Conservation (phyloP, 2,888 invertebrate species). For the Phyllotreta cruciferae region DNA sequence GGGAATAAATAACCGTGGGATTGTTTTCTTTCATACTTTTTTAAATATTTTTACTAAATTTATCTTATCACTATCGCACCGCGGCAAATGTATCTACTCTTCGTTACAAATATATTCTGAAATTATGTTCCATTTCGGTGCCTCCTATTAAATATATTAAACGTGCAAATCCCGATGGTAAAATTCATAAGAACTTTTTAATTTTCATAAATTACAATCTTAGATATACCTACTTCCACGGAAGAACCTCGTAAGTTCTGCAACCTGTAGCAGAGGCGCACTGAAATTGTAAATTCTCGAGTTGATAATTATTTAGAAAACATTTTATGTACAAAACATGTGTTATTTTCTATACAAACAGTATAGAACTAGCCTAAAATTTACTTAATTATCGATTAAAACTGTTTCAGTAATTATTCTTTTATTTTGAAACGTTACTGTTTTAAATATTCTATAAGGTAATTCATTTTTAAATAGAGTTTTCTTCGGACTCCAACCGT, state of each 20-base stretch:
- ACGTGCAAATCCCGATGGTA: slow-evolving; percentile 6
- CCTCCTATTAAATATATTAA: slow-evolving; percentile 2
- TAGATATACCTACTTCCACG: slow-evolving; percentile 1
- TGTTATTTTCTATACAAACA: neutral
- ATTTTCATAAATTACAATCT: slow-evolving; percentile 22
- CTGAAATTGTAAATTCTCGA: neutral
- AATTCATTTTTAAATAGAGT: slow-evolving; percentile 30
- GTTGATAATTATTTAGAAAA: neutral
- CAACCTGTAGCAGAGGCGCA: neutral
- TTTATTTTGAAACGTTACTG: neutral
- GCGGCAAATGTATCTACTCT: no score
- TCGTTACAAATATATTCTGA: no score
- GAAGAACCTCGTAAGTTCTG: neutral
- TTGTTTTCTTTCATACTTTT: no score
- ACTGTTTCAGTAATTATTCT: no score
- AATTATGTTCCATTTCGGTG: neutral
- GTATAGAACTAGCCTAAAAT: neutral
- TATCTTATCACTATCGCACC: no score
- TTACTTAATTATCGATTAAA: no score
- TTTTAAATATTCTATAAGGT: slow-evolving; percentile 1
- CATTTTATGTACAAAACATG: neutral
- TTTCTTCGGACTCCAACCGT: slow-evolving; percentile 14
- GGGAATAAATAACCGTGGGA: no score
- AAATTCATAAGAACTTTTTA: slow-evolving; percentile 23
- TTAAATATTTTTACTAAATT: no score